A percentile compares a stretch with the other conserved stretches of the same genome.
Evolutionary conservation across 2,797 vertebrate species (phyloP).

Genomic region (Squalus acanthias): DNA sequence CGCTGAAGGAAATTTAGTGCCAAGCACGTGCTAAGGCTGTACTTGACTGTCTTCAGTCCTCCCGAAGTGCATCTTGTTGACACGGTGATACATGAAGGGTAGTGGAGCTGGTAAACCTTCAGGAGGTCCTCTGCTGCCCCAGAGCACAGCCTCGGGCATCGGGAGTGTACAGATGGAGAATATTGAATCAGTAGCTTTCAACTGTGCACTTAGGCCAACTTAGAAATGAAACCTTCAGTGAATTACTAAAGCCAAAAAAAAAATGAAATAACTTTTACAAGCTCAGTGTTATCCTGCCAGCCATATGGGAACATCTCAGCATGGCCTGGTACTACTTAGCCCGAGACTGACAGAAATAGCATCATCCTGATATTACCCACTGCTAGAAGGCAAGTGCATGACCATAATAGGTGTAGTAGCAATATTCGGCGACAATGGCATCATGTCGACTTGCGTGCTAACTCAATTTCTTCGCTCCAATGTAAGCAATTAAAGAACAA

Average conservation of each 20-base stretch:
- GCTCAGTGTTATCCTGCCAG: background rate
- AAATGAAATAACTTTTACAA: conserved; percentile 4
- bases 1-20: background rate
- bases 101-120: background rate
- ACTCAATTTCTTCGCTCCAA: background rate
- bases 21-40: background rate
- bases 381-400: background rate
- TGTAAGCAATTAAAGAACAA: background rate
- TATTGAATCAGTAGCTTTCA: conserved; percentile 1
- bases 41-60: background rate
- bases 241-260: background rate
- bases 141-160: background rate
- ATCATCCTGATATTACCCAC: background rate
- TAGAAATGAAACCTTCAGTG: conserved; percentile 11
- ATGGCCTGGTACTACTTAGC: background rate
- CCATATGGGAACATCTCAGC: background rate
- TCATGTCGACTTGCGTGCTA: background rate
- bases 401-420: background rate
- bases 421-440: background rate
- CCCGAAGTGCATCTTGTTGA: background rate
- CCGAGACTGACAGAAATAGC: background rate
- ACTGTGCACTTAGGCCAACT: background rate
- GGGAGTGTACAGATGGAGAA: background rate
- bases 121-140: background rate
- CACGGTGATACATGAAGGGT: background rate